These are phyloP conservation scores for Cheirogaleus major DNA, from an alignment of 2,797 vertebrate species.

Conservation along the genomic window DNA sequence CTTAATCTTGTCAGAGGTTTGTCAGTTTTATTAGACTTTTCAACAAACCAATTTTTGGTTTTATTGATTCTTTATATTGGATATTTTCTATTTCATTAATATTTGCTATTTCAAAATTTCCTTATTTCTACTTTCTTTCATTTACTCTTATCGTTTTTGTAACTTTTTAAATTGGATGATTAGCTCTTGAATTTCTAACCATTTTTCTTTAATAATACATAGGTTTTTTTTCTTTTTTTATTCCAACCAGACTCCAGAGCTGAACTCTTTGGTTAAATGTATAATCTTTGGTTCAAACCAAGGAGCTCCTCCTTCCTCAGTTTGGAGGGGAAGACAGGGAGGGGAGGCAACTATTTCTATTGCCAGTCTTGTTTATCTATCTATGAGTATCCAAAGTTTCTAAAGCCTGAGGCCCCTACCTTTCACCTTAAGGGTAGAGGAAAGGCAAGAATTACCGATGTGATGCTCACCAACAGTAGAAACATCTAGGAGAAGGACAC, in stretches of 20 bases:
- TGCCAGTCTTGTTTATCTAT: too few species aligned
- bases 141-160: background rate
- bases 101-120: constrained; percentile 9
- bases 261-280: background rate
- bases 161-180: background rate
- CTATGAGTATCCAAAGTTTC: background rate
- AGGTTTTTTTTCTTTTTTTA: background rate
- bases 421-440: background rate
- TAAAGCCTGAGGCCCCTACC: background rate
- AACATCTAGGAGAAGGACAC: background rate
- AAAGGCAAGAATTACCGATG: background rate
- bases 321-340: background rate
- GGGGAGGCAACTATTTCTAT: background rate
- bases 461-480: background rate
- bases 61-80: background rate
- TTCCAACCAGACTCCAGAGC: background rate
- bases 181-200: background rate
- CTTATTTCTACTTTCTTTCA: constrained; percentile 26
- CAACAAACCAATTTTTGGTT: background rate
- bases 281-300: background rate
- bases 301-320: background rate
- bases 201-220: constrained; percentile 30
- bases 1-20: background rate
- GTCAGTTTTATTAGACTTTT: constrained; percentile 47
- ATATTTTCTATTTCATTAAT: background rate